Evolutionary conservation across 2,113 vertebrate species (phyloP).

Genomic region (Mesocricetus auratus): DNA sequence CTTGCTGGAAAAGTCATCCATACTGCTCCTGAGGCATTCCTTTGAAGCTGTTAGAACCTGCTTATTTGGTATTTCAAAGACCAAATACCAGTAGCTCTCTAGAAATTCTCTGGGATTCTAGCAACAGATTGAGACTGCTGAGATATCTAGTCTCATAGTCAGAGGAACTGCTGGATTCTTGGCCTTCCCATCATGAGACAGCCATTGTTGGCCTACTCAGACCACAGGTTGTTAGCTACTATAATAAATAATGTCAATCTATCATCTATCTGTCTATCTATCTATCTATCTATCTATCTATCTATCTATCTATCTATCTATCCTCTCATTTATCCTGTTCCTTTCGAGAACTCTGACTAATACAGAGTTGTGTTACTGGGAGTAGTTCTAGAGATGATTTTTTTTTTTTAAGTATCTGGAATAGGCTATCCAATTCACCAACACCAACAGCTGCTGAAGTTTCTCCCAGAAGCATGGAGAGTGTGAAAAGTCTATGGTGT

Average conservation of each 20-base stretch:
- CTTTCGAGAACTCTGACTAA: background rate
- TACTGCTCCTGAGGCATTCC: background rate
- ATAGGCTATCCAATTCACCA: background rate
- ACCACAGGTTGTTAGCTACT: too few relatives aligned
- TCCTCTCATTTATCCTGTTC: background rate
- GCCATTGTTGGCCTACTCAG: too few relatives aligned
- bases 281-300: background rate
- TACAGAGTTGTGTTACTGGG: background rate
- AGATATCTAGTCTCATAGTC: too few relatives aligned
- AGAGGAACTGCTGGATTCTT: too few relatives aligned
- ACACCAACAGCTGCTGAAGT: background rate
- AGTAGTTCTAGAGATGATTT: background rate
- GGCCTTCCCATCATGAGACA: too few relatives aligned
- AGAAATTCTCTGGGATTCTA: background rate
- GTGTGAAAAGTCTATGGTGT: too few relatives aligned
- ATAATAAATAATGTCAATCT: background rate
- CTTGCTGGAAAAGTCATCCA: background rate
- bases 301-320: background rate
- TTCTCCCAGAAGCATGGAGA: background rate
- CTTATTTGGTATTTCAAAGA: background rate
- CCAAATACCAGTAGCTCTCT: background rate
- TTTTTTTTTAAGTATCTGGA: background rate
- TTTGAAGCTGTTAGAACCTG: background rate
- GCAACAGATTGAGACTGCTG: background rate
- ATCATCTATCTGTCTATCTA: background rate